Evolutionary conservation across 2,888 invertebrate genomes (phyloP), one percentile per base, ranked within the genome.

Genomic region (Monopis laevigella): DNA sequence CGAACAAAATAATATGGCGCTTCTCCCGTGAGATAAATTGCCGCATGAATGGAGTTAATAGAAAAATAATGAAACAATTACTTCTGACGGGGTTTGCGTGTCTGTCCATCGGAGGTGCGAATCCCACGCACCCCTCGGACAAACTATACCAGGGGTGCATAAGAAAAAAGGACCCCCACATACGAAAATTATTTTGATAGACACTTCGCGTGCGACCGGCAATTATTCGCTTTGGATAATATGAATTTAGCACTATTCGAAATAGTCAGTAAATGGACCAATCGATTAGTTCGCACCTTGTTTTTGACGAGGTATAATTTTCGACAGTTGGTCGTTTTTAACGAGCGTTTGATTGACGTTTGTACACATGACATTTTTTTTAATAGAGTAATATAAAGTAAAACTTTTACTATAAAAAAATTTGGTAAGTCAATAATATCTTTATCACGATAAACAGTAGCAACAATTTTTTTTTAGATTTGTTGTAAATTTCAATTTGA

Each of bases 111-210:
- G 17, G 42, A 34, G 41, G 41, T 41, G 41, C 34, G 41, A 34
- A 35, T 41, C 41, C 34, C 34, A 35, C 35, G 34, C 32, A 32
- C 32, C 32, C 32, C 32, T 17, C 32, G 17, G 32, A 14, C 17
- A 17, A 13, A 21, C 12, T 24, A 12, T 19, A 36, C 24, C 36
- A 36, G 24, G 24, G 19, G 24, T 24, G 36, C 19, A 36, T 36
- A 36, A 11, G 21, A 19, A 36, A 8, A 36, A 12, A 21, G 19
- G 32, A 17, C 4, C 6, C 6, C 7, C 32, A 17, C 12, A 29
- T 7, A 29, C 69, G 56, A 65, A 71, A 67, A 72, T 71, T 71
- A 73, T 75, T 74, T 69, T 78, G 78, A 80, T 78, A 80, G 78
- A 74, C 78, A 74, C 65, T 72, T 80, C 63, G 78, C 78, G 78